Conservation (phyloP, 2,113 vertebrate species). For the Coreoperca whiteheadi region DNA sequence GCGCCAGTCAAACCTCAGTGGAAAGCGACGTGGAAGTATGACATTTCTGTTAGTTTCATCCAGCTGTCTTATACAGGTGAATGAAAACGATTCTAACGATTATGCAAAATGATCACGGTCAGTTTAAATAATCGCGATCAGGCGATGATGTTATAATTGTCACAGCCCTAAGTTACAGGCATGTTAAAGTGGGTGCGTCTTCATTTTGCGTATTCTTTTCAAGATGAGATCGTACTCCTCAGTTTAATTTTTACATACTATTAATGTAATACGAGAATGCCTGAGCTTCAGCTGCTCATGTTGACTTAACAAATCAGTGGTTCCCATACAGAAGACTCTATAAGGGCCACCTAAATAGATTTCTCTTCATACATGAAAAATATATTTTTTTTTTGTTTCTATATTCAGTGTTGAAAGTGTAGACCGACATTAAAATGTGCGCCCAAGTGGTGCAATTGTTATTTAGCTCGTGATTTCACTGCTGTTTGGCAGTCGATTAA, state of each 20-base stretch:
- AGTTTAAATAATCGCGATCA: too few relatives aligned
- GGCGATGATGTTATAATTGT: too few relatives aligned
- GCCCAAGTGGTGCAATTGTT: background rate
- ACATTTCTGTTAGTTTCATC: too few relatives aligned
- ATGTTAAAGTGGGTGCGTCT: background rate
- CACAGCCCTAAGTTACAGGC: background rate
- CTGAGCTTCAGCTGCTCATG: background rate
- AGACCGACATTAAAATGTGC: background rate
- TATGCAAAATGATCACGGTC: too few relatives aligned
- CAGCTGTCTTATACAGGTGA: too few relatives aligned
- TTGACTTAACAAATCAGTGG: background rate
- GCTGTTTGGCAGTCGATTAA: background rate
- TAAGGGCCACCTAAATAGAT: background rate
- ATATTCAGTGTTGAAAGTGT: background rate
- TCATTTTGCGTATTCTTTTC: background rate
- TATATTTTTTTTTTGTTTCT: background rate
- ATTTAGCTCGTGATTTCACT: background rate
- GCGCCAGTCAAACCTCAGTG: too few relatives aligned
- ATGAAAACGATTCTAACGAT: too few relatives aligned
- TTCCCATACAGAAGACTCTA: background rate
- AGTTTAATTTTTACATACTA: background rate
- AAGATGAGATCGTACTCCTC: background rate
- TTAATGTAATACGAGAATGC: background rate
- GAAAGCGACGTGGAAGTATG: too few relatives aligned
- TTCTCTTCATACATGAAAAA: background rate